phyloP scores from a whole-genome alignment of 2,797 vertebrate species.

The Iguana delicatissima region DNA sequence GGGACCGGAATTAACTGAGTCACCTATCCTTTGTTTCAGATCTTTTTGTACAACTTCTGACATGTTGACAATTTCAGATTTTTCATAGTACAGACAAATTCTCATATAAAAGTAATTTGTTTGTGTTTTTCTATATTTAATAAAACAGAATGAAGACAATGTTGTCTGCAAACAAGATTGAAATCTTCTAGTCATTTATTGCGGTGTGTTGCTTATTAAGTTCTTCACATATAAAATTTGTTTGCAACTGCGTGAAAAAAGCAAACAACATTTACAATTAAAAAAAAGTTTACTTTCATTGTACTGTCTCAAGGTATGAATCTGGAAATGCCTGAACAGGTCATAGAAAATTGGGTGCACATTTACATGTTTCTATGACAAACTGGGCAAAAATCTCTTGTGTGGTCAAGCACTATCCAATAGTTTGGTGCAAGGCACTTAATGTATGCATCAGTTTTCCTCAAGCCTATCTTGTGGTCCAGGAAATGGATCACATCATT shows the following conservation, averaged over 20 bases:
- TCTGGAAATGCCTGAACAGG: too few relatives aligned
- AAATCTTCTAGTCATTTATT: neutral
- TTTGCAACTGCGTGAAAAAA: neutral
- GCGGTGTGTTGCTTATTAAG: neutral
- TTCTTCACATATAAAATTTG: neutral
- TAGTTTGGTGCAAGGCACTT: neutral
- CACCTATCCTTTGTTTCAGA: neutral
- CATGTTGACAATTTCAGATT: neutral
- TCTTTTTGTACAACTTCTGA: neutral
- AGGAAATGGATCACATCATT: too few relatives aligned
- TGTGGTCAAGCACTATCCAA: neutral
- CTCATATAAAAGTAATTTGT: neutral
- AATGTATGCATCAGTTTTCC: neutral
- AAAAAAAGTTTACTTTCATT: too few relatives aligned
- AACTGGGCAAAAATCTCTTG: neutral
- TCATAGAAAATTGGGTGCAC: too few relatives aligned
- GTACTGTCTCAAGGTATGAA: too few relatives aligned
- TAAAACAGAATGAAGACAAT: neutral
- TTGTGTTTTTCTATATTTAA: neutral
- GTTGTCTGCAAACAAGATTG: neutral
- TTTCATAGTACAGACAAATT: neutral
- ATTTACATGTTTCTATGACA: too few relatives aligned
- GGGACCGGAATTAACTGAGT: neutral
- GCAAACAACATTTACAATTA: too few relatives aligned
- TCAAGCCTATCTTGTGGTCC: neutral